Evolutionary conservation across 2,113 vertebrate genomes (phyloP).

Genomic region (Aegithalos caudatus): DNA sequence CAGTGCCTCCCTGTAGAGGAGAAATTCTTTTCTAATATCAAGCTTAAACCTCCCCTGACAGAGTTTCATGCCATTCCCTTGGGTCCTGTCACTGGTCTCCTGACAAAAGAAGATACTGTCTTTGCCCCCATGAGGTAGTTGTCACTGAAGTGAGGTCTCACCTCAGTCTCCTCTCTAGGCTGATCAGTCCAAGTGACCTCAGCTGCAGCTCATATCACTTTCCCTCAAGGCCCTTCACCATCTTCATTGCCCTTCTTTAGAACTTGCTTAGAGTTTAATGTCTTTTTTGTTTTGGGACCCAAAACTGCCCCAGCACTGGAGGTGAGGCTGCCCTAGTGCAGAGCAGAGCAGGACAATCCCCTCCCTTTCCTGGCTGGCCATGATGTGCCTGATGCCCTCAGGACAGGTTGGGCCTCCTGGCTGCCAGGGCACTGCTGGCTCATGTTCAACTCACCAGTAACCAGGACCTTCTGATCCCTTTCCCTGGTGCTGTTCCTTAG

Average conservation of each 20-base stretch:
- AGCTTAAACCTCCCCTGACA: background rate
- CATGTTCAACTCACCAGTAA: rapidly evolving
- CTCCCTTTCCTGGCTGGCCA: rapidly evolving
- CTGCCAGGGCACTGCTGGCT: background rate
- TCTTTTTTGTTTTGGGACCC: background rate
- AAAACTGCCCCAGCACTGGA: rapidly evolving
- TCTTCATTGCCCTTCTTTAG: background rate
- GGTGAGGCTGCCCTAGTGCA: background rate
- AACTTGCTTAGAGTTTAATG: rapidly evolving
- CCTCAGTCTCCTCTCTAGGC: background rate
- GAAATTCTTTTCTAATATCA: background rate
- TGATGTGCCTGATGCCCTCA: rapidly evolving
- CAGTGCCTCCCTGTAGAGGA: background rate
- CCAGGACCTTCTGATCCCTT: background rate
- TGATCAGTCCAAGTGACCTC: background rate
- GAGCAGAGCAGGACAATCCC: background rate
- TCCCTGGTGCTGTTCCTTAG: rapidly evolving
- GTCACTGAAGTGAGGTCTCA: background rate
- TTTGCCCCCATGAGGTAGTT: background rate
- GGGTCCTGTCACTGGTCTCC: background rate
- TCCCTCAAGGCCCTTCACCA: background rate
- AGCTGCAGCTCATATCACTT: background rate
- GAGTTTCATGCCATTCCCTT: background rate
- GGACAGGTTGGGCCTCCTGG: rapidly evolving
- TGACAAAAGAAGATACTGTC: too few species aligned